These are phyloP conservation scores for Drosophila watanabei DNA, from an alignment of 1,140 invertebrate genomes.

Conservation along the genomic window DNA sequence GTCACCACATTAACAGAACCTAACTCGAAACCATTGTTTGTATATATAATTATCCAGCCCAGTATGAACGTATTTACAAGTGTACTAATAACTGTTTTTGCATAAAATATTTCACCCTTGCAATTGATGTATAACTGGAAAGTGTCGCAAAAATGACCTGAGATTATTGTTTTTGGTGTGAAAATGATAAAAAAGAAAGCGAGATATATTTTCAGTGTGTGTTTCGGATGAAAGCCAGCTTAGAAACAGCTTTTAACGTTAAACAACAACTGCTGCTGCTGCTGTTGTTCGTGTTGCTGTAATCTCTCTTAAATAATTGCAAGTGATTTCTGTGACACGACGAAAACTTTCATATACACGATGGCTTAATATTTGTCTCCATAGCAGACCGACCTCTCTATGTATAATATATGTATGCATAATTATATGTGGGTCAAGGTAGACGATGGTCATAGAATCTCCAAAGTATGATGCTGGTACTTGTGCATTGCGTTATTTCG, in stretches of 20 bases:
- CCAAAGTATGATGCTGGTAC: constrained; percentile 21
- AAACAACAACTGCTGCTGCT: background rate
- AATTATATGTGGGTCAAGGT: constrained; percentile 39
- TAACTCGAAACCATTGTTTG: background rate
- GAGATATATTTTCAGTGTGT: background rate
- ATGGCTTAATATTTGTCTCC: constrained; percentile 7
- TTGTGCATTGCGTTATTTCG: constrained; percentile 25
- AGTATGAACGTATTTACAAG: background rate
- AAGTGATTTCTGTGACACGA: constrained; percentile 15
- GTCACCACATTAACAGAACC: background rate
- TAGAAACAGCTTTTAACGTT: constrained; percentile 6
- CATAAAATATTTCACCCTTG: constrained; percentile 7
- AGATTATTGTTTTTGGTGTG: constrained; percentile 5
- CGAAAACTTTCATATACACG: background rate
- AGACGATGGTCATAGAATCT: constrained; percentile 20
- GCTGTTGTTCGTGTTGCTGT: background rate
- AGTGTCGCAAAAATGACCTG: background rate
- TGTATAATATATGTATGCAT: constrained; percentile 15
- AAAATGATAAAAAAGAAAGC: background rate
- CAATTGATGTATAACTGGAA: background rate
- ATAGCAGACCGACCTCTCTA: constrained; percentile 7
- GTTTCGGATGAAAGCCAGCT: constrained; percentile 5
- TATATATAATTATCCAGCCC: background rate
- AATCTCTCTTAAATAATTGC: constrained; percentile 5
- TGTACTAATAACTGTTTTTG: constrained; percentile 3